These are phyloP conservation scores for Falco biarmicus DNA, from an alignment of 2,797 vertebrate genomes.

Conservation along the genomic window DNA sequence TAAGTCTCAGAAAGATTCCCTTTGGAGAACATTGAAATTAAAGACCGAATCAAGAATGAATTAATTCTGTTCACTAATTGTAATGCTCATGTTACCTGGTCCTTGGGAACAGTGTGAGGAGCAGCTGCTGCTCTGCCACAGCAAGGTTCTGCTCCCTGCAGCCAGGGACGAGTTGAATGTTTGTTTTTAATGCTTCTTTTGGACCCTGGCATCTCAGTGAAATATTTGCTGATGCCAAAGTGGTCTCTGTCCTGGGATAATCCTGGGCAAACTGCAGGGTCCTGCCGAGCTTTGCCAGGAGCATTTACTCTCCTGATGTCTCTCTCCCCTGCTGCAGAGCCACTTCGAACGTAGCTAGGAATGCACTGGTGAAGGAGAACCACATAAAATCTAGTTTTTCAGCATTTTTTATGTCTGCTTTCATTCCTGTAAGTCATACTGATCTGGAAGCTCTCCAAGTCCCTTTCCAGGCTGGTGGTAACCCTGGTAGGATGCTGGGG, in stretches of 20 bases:
- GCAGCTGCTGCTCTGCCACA: background rate
- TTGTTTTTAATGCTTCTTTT: background rate
- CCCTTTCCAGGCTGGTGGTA: background rate
- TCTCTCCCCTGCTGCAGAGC: background rate
- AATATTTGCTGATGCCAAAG: background rate
- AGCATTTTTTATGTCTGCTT: background rate
- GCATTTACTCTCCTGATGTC: background rate
- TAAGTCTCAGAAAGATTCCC: conserved; percentile 42
- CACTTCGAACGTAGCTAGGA: background rate
- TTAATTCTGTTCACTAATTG: conserved; percentile 53
- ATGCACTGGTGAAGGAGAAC: accelerated
- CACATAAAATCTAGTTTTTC: background rate
- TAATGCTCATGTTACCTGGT: background rate
- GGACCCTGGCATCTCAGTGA: accelerated
- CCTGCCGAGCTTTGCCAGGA: background rate
- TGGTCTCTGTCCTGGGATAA: background rate
- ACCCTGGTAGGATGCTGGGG: background rate
- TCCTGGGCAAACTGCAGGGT: background rate
- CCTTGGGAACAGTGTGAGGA: background rate
- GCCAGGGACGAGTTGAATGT: background rate
- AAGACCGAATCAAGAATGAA: conserved; percentile 55
- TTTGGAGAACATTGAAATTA: conserved; percentile 38
- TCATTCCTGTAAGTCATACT: background rate
- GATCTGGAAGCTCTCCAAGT: background rate
- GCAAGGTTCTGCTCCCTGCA: background rate